These are phyloP conservation scores for Cephalotes varians DNA, from an alignment of 2,888 invertebrate species.

Conservation along the genomic window DNA sequence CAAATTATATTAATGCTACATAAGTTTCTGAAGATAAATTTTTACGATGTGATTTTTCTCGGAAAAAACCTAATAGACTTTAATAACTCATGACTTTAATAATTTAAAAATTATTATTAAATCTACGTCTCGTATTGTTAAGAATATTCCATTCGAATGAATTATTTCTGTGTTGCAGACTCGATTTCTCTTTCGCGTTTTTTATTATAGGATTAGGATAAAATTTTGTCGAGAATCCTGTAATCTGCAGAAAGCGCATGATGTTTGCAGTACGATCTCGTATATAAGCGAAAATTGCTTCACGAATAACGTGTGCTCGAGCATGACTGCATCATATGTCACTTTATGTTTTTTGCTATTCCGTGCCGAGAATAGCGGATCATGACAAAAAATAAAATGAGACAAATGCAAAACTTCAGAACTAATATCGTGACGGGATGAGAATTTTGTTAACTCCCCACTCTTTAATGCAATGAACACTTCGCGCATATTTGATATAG, in stretches of 20 bases:
- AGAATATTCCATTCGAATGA: background rate
- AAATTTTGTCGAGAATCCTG: background rate
- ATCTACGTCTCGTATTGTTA: background rate
- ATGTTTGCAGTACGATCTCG: slow-evolving; percentile 1
- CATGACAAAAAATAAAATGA: slow-evolving; percentile 29
- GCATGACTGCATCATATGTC: slow-evolving; percentile 26
- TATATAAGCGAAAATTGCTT: slow-evolving; percentile 21
- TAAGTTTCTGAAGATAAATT: background rate
- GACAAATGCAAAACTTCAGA: slow-evolving; percentile 42
- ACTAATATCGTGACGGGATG: slow-evolving; percentile 36
- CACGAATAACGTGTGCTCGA: slow-evolving; percentile 11
- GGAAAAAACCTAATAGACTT: background rate
- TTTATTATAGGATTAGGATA: background rate
- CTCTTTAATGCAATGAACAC: slow-evolving; percentile 33
- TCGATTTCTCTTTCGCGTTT: background rate
- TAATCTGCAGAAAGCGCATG: slow-evolving; percentile 4
- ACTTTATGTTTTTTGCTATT: slow-evolving; percentile 33
- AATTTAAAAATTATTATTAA: background rate
- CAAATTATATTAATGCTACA: background rate
- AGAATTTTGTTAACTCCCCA: slow-evolving; percentile 46
- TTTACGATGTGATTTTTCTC: background rate
- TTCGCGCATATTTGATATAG: slow-evolving; percentile 40
- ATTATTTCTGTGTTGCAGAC: background rate
- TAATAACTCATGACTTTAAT: too few species aligned
- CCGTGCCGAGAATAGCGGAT: background rate